Evolutionary conservation across 2,113 vertebrate genomes (phyloP), one percentile per base, ranked within the genome.

Genomic region (Colaptes auratus): DNA sequence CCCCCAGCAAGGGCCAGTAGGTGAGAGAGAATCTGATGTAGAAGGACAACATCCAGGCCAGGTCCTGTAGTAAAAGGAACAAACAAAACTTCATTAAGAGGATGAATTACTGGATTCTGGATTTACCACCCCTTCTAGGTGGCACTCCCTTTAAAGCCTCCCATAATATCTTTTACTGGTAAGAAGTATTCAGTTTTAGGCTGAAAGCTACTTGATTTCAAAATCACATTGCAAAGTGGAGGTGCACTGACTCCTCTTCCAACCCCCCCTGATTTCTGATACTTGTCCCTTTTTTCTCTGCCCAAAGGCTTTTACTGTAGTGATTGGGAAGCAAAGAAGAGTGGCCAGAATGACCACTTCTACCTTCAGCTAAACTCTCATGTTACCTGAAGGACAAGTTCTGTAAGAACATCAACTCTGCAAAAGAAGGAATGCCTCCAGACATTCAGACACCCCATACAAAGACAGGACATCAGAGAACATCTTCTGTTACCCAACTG

Each of bases 11-110:
- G 1, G 97, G 98, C 55, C 94, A 30, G 7, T 98, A 98, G 17
- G 97, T 98, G 78, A 98, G 83, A 82, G 63, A 95, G 85, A 98
- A 85, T 23, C 98, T 95, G 59, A 92, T 24, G 15, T 98, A 98
- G 96, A 98, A 98, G 70, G 94, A 97, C 92, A 97, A 46, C 98
- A 98, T 98, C 98, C 98, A 98, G 87, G 97, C 97, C 95, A 98
- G 50, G 90, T 98, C 98, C 98, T 98, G 92, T 3, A 73, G 58
- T 4, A 16, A 0, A 69, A 15, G 17, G 64, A 42, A 72, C 36
- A 94, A 44, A 58, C 10, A 80, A 71, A 87, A 73, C 15, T 33
- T 76, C 14, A 50, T 46, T 58, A 84, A 55, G 42, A 89, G 23
- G 30, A 61, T 30, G 15, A 55, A 90, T 8, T 75, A 81, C 10